Percentiles rank a stretch among this genome's conserved stretches.
These are phyloP conservation scores for Nothocercus nigrocapillus DNA, from an alignment of 2,113 vertebrate genomes.

Conservation along the genomic window DNA sequence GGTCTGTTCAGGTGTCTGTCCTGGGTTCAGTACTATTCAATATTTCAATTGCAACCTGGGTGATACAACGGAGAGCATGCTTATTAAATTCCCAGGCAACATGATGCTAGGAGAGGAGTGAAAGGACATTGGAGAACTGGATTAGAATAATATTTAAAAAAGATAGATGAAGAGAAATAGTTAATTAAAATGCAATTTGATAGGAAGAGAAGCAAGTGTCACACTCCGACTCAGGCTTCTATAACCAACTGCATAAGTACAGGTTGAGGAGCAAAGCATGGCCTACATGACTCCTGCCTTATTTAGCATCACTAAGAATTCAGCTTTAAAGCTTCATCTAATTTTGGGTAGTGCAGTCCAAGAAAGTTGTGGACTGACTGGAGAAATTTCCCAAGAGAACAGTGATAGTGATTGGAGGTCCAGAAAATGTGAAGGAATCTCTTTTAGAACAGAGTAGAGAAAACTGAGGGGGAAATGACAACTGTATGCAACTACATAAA, in stretches of 20 bases:
- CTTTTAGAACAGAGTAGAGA: neutral
- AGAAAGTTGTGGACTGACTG: neutral
- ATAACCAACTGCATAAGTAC: neutral
- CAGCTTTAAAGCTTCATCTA: neutral
- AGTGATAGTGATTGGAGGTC: neutral
- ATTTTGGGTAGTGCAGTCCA: neutral
- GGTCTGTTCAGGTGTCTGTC: neutral
- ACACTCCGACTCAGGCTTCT: neutral
- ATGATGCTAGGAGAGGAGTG: neutral
- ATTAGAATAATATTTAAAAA: neutral
- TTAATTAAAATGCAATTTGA: neutral
- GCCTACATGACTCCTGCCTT: neutral
- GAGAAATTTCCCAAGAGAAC: neutral
- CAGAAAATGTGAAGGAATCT: neutral
- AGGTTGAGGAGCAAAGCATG: rapidly evolving
- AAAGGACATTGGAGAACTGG: neutral
- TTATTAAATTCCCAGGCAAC: neutral
- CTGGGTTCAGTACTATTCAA: neutral
- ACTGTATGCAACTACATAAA: neutral
- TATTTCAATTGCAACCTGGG: neutral
- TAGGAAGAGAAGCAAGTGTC: neutral
- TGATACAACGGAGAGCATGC: neutral
- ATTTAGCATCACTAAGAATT: neutral
- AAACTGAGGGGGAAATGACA: rapidly evolving
- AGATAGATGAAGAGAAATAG: neutral